Evolutionary conservation across 2,797 vertebrate genomes (phyloP).

Genomic region (Cyprinella venusta): DNA sequence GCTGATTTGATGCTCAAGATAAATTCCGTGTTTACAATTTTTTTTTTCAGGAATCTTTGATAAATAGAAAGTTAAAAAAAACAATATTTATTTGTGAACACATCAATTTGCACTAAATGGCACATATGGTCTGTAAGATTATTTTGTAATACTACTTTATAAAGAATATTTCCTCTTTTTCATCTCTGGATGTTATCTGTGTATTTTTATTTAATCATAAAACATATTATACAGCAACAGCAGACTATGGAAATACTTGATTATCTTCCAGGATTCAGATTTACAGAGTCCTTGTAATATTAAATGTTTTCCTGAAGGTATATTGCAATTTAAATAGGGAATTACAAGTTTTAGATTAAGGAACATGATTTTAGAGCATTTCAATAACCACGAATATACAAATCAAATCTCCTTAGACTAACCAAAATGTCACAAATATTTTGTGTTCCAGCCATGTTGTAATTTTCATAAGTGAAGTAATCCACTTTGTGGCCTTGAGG

Average conservation of each 20-base stretch:
- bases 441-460: conserved; percentile 74
- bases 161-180: not conserved
- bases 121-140: not conserved
- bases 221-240: not conserved
- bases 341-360: conserved; percentile 70
- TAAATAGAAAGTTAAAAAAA: no score
- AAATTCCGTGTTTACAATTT: no score
- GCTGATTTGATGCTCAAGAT: not conserved
- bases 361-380: conserved; percentile 44
- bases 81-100: not conserved
- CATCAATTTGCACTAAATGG: not conserved
- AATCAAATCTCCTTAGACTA: conserved; percentile 58
- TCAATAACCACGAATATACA: conserved; percentile 44
- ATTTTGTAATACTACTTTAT: not conserved
- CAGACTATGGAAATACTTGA: not conserved
- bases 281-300: not conserved
- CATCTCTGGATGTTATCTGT: not conserved
- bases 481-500: conserved; percentile 70
- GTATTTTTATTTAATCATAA: not conserved
- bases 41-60: not conserved
- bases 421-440: conserved; percentile 41
- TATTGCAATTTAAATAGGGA: conserved; percentile 17
- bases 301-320: conserved; percentile 8
- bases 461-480: conserved; percentile 78
- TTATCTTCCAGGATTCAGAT: not conserved